Percentiles rank a stretch among this genome's conserved stretches.
Evolutionary conservation across 1,140 invertebrate species (phyloP).

Genomic region (Cecropterus lyciades): DNA sequence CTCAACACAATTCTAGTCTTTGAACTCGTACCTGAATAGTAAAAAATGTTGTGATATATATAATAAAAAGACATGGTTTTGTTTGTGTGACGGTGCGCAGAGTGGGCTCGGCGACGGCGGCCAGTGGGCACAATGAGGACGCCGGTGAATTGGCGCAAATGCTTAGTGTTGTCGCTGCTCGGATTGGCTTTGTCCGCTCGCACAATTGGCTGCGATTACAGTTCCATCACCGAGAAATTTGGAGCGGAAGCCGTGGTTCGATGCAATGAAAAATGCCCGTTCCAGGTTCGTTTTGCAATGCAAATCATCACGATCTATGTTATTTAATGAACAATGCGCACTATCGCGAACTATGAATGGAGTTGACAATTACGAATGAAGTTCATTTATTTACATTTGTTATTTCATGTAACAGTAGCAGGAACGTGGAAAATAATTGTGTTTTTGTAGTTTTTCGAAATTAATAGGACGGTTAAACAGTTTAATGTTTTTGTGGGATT

Average conservation of each 20-base stretch:
- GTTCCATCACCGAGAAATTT: slow-evolving; percentile 81
- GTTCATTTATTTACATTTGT: no score
- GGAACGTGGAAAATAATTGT: no score
- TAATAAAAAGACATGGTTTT: slow-evolving; percentile 46
- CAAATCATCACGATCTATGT: slow-evolving; percentile 19
- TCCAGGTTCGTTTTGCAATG: slow-evolving; percentile 63
- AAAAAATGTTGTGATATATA: slow-evolving; percentile 46
- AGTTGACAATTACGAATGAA: background rate
- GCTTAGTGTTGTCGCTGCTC: slow-evolving; percentile 78
- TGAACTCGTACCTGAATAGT: slow-evolving; percentile 21
- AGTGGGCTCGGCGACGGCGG: slow-evolving; percentile 47
- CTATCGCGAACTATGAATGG: background rate
- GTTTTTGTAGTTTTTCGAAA: no score
- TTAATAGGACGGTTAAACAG: no score
- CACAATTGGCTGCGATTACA: slow-evolving; percentile 82
- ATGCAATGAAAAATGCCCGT: slow-evolving; percentile 80
- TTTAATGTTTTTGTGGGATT: no score
- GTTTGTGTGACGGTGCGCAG: slow-evolving; percentile 55
- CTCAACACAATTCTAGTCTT: background rate
- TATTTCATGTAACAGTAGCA: no score
- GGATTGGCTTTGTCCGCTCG: slow-evolving; percentile 83
- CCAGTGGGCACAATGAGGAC: slow-evolving; percentile 67
- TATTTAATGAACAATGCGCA: slow-evolving; percentile 22
- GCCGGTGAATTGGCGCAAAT: slow-evolving; percentile 80
- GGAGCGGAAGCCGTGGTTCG: slow-evolving; percentile 78